phyloP scores from a whole-genome alignment of 92 coral and sea anemone genomes.

The Diadumene lineata region DNA sequence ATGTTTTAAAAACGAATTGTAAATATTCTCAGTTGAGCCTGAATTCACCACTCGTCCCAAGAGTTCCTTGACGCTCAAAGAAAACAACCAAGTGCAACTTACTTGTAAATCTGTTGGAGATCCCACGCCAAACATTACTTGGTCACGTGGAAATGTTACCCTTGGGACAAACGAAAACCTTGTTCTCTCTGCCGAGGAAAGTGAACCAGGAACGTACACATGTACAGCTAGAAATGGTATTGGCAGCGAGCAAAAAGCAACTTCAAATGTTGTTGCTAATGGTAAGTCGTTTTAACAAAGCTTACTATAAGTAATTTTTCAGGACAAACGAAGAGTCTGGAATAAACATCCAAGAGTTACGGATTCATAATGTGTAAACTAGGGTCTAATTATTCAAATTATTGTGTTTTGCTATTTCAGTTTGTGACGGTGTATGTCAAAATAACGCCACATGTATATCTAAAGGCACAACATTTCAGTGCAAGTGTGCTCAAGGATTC shows the following conservation, averaged over 20 bases:
- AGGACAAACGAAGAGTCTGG: too few species aligned
- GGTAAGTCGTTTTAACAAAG: not conserved
- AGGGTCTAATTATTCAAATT: too few species aligned
- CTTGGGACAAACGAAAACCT: not conserved
- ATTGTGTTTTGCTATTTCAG: too few species aligned
- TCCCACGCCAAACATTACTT: not conserved
- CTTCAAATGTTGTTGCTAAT: not conserved
- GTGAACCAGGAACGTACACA: not conserved
- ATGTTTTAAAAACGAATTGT: too few species aligned
- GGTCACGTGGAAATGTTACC: not conserved
- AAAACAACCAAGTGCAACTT: not conserved
- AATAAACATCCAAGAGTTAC: too few species aligned
- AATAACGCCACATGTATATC: slow-evolving; percentile 4
- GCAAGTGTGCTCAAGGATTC: slow-evolving; percentile 5
- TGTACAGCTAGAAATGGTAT: slow-evolving; percentile 1
- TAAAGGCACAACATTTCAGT: slow-evolving; percentile 11
- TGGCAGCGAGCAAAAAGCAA: not conserved
- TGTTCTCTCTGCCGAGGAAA: not conserved
- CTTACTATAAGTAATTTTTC: too few species aligned
- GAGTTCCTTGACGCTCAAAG: not conserved
- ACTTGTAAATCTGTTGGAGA: not conserved
- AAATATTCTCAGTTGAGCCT: not conserved
- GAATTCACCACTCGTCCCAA: not conserved
- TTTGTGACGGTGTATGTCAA: slow-evolving; percentile 6
- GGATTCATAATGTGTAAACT: too few species aligned